Evolutionary conservation across 2,797 vertebrate species (phyloP), one percentile per base, ranked within the genome.

Genomic region (Merluccius polli): DNA sequence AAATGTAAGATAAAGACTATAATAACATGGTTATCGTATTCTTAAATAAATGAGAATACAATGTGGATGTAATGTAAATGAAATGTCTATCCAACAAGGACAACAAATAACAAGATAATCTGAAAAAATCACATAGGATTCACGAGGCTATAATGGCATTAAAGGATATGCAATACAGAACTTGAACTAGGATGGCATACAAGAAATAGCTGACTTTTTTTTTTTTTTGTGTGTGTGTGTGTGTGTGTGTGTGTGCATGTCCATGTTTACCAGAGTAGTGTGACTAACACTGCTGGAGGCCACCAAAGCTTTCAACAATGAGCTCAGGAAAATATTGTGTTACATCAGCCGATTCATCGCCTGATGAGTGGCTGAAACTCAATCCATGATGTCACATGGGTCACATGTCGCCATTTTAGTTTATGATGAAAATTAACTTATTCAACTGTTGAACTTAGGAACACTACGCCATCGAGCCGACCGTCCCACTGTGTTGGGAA

Each of bases 261-360:
- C 27, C 76, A 72, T 71, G 15, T 75, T 77, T 36, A 81, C 59
- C 76, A 48, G 71, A 32, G 81, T 85, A 90, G 90, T 79, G 83
- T 79, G 83, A 89, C 78, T 83, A 78, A 79, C 83, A 82, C 79
- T 87, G 81, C 89, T 86, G 75, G 72, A 88, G 84, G 89, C 82
- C 83, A 83, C 71, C n/a, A 71, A 71, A 84, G 79, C 84, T 85
- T 87, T 86, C 77, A 87, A 65, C 72, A 78, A 52, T 35, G 77
- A 76, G 78, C 80, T 74, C 84, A 75, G 77, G 63, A 81, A 65
- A 81, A 84, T 89, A 89, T 89, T 77, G 86, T 73, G 79, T 89
- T 90, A 82, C 87, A 79, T 44, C 41, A 82, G 75, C 82, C 73
- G 80, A 77, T 82, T 83, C 79, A 81, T 11, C 16, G 72, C 48